phyloP scores from a whole-genome alignment of 2,113 vertebrate genomes.

The Lontra canadensis region DNA sequence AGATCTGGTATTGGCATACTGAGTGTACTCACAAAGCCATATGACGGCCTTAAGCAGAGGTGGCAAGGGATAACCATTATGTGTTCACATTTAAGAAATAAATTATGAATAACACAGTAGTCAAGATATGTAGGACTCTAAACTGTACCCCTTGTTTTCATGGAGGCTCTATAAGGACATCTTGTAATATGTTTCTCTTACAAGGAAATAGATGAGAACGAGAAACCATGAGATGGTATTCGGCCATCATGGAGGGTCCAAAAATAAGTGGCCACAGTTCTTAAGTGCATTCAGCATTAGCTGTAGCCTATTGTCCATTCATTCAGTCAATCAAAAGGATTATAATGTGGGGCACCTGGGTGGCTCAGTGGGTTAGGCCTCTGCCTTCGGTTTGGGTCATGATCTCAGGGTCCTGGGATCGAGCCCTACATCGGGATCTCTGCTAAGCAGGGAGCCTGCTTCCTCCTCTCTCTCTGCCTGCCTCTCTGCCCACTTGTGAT shows the following conservation, averaged over 20 bases:
- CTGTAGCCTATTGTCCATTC: neutral
- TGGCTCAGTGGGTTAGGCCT: too few relatives aligned
- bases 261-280: neutral
- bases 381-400: too few relatives aligned
- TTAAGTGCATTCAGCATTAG: neutral
- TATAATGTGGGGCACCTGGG: neutral
- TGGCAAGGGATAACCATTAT: neutral
- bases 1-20: neutral
- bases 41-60: neutral
- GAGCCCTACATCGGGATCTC: too few relatives aligned
- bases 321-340: neutral
- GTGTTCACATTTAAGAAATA: neutral
- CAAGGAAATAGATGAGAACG: neutral
- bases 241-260: neutral
- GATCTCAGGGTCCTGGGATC: too few relatives aligned
- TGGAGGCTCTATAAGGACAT: neutral
- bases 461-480: too few relatives aligned
- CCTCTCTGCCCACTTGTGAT: too few relatives aligned
- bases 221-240: neutral
- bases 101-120: neutral
- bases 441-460: too few relatives aligned
- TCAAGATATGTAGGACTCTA: neutral
- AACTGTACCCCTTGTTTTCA: neutral
- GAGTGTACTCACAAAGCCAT: neutral
- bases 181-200: neutral